Percentiles rank a stretch among this genome's conserved stretches.
Evolutionary conservation across 1,140 invertebrate species (phyloP).

Genomic region (Sycophila sp.): DNA sequence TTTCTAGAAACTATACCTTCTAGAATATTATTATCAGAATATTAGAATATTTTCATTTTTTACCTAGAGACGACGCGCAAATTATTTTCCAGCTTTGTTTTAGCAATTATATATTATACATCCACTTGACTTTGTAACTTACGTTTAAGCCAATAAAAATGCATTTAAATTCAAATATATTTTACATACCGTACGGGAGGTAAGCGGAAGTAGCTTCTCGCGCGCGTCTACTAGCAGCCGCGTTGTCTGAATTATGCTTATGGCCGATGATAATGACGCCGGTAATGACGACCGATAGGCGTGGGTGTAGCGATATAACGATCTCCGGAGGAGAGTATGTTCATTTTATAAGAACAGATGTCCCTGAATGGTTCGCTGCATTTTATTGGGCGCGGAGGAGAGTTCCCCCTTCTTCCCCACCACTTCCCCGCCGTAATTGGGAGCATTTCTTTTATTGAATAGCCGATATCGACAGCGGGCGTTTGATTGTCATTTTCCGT

Average conservation of each 20-base stretch:
- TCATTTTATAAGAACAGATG: conserved; percentile 29
- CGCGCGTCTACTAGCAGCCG: not conserved
- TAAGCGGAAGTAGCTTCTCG: conserved; percentile 5
- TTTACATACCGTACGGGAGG: too few species aligned
- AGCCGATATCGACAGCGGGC: not conserved
- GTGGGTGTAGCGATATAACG: not conserved
- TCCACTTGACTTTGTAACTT: too few species aligned
- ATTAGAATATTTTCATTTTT: too few species aligned
- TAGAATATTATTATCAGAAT: too few species aligned
- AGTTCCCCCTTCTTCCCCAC: too few species aligned
- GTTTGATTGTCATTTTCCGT: not conserved
- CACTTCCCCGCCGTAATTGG: too few species aligned
- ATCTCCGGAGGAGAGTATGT: not conserved
- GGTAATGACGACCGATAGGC: conserved; percentile 4
- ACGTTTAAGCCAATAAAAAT: too few species aligned
- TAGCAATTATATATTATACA: too few species aligned
- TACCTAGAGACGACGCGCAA: too few species aligned
- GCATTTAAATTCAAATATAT: too few species aligned
- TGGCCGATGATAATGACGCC: conserved; percentile 18
- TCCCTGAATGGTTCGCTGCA: conserved; percentile 15
- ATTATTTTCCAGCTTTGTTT: too few species aligned
- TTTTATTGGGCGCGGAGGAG: conserved; percentile 28
- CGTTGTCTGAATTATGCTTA: conserved; percentile 32
- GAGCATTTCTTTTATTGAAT: not conserved
- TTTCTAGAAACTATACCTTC: too few species aligned